Percentiles rank a stretch among this genome's conserved stretches.
Conservation (phyloP, 1,140 invertebrate genomes). For the Eupristina koningsbergeri region DNA sequence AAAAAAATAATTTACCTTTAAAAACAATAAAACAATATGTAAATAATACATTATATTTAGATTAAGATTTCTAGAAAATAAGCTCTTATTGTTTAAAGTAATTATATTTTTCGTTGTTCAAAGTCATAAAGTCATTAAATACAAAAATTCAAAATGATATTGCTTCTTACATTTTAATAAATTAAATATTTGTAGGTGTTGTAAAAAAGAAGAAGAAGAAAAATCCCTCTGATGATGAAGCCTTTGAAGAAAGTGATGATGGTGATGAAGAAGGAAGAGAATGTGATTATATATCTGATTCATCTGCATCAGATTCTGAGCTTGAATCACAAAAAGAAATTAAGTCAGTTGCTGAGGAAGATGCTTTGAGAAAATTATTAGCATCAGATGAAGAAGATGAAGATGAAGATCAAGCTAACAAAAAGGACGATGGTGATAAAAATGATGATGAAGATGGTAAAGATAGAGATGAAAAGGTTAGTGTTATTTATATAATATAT, state of each 20-base stretch:
- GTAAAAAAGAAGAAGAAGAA: conserved; percentile 81
- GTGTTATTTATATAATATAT: conserved; percentile 14
- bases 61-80: no score
- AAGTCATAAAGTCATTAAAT: no score
- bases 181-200: conserved; percentile 50
- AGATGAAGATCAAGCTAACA: conserved; percentile 81
- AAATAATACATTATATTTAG: no score
- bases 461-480: conserved; percentile 78
- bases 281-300: conserved; percentile 89
- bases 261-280: conserved; percentile 96
- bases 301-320: conserved; percentile 86
- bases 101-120: no score
- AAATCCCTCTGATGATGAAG: conserved; percentile 87
- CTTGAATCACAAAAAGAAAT: conserved; percentile 81
- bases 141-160: no score
- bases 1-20: no score
- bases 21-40: no score
- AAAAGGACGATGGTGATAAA: conserved; percentile 77
- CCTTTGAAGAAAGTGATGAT: conserved; percentile 96
- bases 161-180: not conserved
- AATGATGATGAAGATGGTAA: conserved; percentile 77
- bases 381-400: conserved; percentile 93
- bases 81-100: no score
- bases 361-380: conserved; percentile 87
- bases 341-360: conserved; percentile 92